Evolutionary conservation across 2,797 vertebrate genomes (phyloP).

Genomic region (Champsocephalus esox): DNA sequence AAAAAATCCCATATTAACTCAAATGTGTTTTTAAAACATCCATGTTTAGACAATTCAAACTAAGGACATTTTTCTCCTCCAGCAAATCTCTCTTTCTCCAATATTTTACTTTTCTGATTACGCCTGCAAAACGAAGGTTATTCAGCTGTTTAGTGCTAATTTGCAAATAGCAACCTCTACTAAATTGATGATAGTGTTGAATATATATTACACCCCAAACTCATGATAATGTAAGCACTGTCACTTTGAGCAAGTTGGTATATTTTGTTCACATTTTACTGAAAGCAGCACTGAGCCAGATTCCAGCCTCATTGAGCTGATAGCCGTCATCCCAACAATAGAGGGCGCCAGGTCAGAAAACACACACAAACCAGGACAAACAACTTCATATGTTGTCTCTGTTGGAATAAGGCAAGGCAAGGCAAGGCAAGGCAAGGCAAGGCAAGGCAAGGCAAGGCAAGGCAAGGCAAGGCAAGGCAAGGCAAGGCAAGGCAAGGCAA

Average conservation of each 20-base stretch:
- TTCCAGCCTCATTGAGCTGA: too few species aligned
- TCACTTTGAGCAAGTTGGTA: background rate
- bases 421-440: too few species aligned
- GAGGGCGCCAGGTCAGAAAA: background rate
- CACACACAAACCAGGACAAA: background rate
- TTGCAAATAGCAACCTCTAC: background rate
- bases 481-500: too few species aligned
- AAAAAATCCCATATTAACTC: too few species aligned
- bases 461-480: too few species aligned
- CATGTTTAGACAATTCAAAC: too few species aligned
- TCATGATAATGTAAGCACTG: background rate
- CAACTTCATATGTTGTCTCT: conserved; percentile 2
- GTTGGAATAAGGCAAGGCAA: background rate
- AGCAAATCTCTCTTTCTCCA: too few species aligned
- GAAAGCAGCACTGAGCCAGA: background rate
- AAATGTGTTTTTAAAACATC: background rate
- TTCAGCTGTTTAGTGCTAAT: background rate
- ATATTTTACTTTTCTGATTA: too few species aligned
- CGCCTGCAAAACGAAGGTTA: too few species aligned
- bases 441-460: too few species aligned
- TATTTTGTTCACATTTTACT: background rate
- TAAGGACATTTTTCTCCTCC: too few species aligned
- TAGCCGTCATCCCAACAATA: background rate
- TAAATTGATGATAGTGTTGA: background rate
- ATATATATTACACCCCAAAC: too few species aligned